Base-by-base conservation (phyloP, 2,113 vertebrate species). In the Balaenoptera acutorostrata region DNA sequence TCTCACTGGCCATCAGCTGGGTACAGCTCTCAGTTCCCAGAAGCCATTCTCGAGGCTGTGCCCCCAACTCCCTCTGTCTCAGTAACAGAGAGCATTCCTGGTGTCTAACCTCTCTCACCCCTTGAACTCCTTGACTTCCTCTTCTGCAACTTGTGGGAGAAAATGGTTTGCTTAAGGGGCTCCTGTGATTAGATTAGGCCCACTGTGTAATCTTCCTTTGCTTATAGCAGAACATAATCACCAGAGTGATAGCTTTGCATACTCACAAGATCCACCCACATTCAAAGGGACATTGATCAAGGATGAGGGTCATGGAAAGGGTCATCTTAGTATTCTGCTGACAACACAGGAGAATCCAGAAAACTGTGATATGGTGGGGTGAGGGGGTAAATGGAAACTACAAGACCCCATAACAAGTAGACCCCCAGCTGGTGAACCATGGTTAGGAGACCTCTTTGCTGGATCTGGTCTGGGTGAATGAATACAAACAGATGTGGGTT, bases 121-220 rank as follows among this genome's bases (percentile, higher is more conserved):
- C 41, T 25, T 86, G 23, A 77, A 72, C 81, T 63, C 36, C 81
- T 27, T 96, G 27, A 63, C 1, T 80, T 85, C 17, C 29, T 96
- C 39, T 39, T 52, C 44, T 80, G 10, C 46, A 29, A 21, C 13
- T 1, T 6, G 12, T 55, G 2, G 12, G 13, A 13, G 6, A 84
- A 29, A 66, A 31, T 7, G 21, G 61, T 41, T 41, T 31, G 71
- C 66, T 92, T 33, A 49, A 27, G 55, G 64, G 17, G 3, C 8
- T 44, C 5, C 1, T 21, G 10, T 92, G 27, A 46, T 88, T 85
- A 55, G 4, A 69, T 25, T 33, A 61, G 44, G 13, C 0, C 8
- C 13, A 25, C 1, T 2, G 27, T 10, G 17, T 77, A n/a, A 55
- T 44, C 29, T 85, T 49, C 57, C 68, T 91, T 27, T 78, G 52